Evolutionary conservation across 2,888 invertebrate genomes (phyloP), one percentile per base, ranked within the genome.

Genomic region (Serrognathus titanus): DNA sequence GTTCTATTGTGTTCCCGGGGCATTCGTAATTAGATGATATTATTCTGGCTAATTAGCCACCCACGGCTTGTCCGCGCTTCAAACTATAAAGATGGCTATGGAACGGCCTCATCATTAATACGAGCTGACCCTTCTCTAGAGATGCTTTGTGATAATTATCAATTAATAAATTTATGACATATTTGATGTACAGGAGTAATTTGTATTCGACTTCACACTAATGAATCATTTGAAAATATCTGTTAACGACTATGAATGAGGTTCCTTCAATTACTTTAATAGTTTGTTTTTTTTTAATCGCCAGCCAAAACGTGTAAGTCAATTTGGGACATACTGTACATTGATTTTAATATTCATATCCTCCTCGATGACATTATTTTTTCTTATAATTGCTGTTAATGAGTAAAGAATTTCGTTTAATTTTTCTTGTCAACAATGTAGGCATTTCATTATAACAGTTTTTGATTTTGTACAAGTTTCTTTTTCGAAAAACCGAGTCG

Each of bases 11-110:
- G 39, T 60, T 45, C 52, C 38, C 24, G 45, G 48, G 55, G 47
- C 48, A 37, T 49, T 51, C 48, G 55, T 63, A 63, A 63, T 63
- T 63, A 59, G 53, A 40, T 39, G 47, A 49, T 57, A 64, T 62
- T 62, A 64, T 64, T 62, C 59, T 59, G 59, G 60, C 58, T 61
- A 63, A 64, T 64, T 64, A 64, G 57, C 60, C 59, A 61, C 62
- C 59, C 58, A 60, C 59, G 48, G 58, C 55, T 58, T 57, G 57
- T 56, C 56, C 58, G 58, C 52, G 48, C 57, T 61, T 59, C 50
- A 54, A 53, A 61, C 47, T 55, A 45, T 40, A 57, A 56, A 53
- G 46, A 48, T 50, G 57, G 38, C 45, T 50, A 53, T 48, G 59
- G 53, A 56, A 54, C 54, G 51, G 48, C 48, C 59, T 48, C 57